These are phyloP conservation scores for Drosophila sp. DNA, from an alignment of 1,140 invertebrate species.

Conservation along the genomic window DNA sequence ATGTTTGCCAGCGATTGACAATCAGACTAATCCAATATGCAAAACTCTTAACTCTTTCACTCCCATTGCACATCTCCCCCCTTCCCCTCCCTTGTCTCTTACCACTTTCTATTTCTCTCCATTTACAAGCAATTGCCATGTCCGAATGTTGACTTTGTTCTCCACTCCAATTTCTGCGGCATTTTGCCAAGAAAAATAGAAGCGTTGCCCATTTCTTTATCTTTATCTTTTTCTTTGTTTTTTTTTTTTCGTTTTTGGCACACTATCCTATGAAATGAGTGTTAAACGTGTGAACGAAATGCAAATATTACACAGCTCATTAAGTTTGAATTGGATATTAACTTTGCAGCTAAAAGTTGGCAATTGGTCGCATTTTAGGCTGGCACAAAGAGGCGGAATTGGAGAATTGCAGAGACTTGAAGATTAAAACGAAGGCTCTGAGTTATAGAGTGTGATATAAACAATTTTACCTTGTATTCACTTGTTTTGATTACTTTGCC, in stretches of 20 bases:
- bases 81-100: constrained; percentile 2
- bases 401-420: background rate
- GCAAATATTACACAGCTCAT: constrained; percentile 82
- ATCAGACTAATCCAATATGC: constrained; percentile 50
- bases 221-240: too few relatives aligned
- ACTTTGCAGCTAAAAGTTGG: constrained; percentile 51
- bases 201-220: constrained; percentile 24
- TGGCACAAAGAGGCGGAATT: background rate
- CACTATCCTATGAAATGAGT: constrained; percentile 56
- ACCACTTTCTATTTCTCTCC: background rate
- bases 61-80: constrained; percentile 19
- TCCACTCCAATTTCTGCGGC: constrained; percentile 32
- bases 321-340: constrained; percentile 71
- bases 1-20: constrained; percentile 50
- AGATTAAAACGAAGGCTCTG: too few relatives aligned
- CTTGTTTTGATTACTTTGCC: too few relatives aligned
- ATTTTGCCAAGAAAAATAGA: constrained; percentile 71
- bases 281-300: constrained; percentile 73
- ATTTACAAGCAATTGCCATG: constrained; percentile 41
- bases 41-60: constrained; percentile 29
- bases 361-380: constrained; percentile 21
- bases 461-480: too few relatives aligned
- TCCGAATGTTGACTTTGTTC: constrained; percentile 10
- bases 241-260: too few relatives aligned
- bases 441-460: too few relatives aligned